Base-by-base conservation (phyloP, 2,888 invertebrate species). In the Scrobipalpa costella region DNA sequence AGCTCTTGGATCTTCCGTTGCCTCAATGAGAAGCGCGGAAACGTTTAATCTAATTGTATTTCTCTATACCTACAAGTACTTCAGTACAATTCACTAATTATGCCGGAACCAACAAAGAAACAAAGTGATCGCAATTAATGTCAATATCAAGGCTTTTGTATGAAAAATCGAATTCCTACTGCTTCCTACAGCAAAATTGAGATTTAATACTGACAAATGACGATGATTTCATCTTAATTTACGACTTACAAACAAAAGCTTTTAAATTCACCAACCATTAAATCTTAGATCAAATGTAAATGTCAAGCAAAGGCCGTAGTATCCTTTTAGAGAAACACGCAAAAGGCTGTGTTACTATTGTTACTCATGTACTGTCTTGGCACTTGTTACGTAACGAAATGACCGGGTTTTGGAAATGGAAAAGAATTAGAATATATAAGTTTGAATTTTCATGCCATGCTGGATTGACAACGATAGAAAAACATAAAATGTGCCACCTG, bases 391-490 rank as follows among this genome's bases (percentile, higher is more conserved):
- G 49, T 49, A 49, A 49, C 19, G 7, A 49, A 49, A 2, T 7
- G 9, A 17, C n/a, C n/a, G n/a, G n/a, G n/a, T n/a, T n/a, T n/a
- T n/a, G n/a, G n/a, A n/a, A n/a, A n/a, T n/a, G n/a, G n/a, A n/a
- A n/a, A 73, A 79, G 73, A 77, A 76, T 27, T 33, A 77, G 73
- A 69, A 66, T 71, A 21, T n/a, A n/a, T n/a, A n/a, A n/a, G n/a
- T n/a, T n/a, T n/a, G n/a, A n/a, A n/a, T n/a, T n/a, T n/a, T n/a
- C n/a, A n/a, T n/a, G n/a, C n/a, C n/a, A n/a, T n/a, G n/a, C n/a
- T n/a, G n/a, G n/a, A n/a, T n/a, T n/a, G n/a, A n/a, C n/a, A n/a
- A n/a, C n/a, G n/a, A n/a, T n/a, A n/a, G n/a, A n/a, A n/a, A n/a
- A n/a, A n/a, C n/a, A n/a, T n/a, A n/a, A n/a, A n/a, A n/a, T n/a